Base-by-base conservation (phyloP, 2,888 invertebrate species). In the Timema cristinae region DNA sequence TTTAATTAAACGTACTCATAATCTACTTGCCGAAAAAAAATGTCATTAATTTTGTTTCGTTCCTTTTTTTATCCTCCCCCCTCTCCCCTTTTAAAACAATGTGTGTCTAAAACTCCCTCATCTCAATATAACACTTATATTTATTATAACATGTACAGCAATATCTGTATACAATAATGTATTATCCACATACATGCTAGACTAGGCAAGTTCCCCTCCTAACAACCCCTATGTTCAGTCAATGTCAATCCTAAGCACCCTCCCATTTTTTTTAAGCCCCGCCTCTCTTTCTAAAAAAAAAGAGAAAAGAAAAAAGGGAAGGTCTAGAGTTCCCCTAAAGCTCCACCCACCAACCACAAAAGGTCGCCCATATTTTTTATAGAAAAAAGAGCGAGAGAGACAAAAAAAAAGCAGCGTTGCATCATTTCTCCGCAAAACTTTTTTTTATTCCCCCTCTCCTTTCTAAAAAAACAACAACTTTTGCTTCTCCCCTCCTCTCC, bases 51-150 rank as follows among this genome's bases (percentile, higher is more conserved):
- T 47, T 63, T 63, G 47, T 63, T n/a, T 48, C 63, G 47, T 15
- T 47, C 63, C n/a, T 59, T n/a, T n/a, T n/a, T n/a, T 59, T 59
- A 16, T 13, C 59, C 32, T 32, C 59, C 59, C 8, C 59, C 15
- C 59, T 59, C 59, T 59, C 15, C 59, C 59, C 16, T 63, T 63
- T 63, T 63, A 63, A 47, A 10, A 15, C 15, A 9, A 9, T 9
- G 15, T n/a, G 59, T 59, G 59, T 54, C 54, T 63, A 63, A 63
- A 54, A 63, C 63, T 32, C 32, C 47, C 63, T 63, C 47, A 48
- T 63, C 48, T 63, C 63, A 63, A 63, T 63, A 63, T 63, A 63
- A 63, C 63, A 48, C 63, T 63, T 63, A 15, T 63, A 63, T 63
- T 63, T 63, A 63, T 63, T 63, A 63, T 63, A 63, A 63, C 63